phyloP scores from a whole-genome alignment of 2,113 vertebrate genomes.

The Pica pica region DNA sequence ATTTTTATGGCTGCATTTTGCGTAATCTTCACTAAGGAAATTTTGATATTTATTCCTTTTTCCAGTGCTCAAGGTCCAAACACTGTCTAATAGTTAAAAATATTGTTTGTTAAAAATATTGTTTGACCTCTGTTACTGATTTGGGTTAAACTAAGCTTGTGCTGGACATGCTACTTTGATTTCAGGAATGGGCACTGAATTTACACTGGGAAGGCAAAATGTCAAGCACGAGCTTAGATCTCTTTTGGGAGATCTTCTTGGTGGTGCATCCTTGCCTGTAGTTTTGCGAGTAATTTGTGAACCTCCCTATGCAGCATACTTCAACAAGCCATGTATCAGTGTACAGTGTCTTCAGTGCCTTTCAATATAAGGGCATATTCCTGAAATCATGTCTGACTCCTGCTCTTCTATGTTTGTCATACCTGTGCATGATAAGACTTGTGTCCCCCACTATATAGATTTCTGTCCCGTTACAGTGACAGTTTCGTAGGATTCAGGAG shows the following conservation, averaged over 20 bases:
- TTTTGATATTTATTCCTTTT: background rate
- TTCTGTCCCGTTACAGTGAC: background rate
- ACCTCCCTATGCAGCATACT: fast-evolving
- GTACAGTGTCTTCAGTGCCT: background rate
- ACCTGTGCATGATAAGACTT: background rate
- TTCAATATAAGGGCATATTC: background rate
- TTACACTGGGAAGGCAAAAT: background rate
- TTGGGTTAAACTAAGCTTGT: background rate
- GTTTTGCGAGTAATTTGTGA: background rate
- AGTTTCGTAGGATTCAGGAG: fast-evolving
- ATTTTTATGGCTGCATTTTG: background rate
- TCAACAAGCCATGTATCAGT: background rate
- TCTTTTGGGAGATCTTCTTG: background rate
- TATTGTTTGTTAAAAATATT: background rate
- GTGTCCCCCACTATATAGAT: background rate
- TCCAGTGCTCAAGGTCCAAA: background rate
- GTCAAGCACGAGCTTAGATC: background rate
- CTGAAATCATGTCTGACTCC: background rate
- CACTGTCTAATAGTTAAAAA: background rate
- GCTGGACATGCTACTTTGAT: background rate
- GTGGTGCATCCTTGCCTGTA: background rate
- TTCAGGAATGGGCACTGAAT: background rate
- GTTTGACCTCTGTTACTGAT: background rate
- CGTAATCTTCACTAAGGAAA: background rate
- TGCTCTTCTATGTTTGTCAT: background rate